These are phyloP conservation scores for Agrochola macilenta DNA, from an alignment of 2,888 invertebrate species.

Conservation along the genomic window DNA sequence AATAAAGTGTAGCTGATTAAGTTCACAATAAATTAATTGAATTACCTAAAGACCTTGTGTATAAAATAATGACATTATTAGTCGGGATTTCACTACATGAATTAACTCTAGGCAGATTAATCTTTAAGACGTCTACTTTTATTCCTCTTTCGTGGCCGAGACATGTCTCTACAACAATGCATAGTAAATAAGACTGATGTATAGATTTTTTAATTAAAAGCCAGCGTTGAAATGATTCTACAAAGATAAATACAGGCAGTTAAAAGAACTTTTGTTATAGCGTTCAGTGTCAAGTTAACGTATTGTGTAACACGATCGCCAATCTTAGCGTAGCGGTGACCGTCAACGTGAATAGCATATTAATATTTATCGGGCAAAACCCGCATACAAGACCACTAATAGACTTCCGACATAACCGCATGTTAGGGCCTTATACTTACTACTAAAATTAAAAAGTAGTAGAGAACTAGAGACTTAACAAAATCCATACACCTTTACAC, in stretches of 20 bases:
- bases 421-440: background rate
- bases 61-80: background rate
- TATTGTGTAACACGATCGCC: background rate
- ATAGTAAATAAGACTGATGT: background rate
- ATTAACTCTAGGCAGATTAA: background rate
- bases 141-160: background rate
- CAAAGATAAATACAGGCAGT: background rate
- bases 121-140: background rate
- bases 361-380: slow-evolving; percentile 2
- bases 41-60: background rate
- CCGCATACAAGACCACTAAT: background rate
- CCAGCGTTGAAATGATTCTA: background rate
- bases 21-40: background rate
- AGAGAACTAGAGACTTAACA: background rate
- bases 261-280: background rate
- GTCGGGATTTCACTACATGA: background rate
- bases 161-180: background rate
- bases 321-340: background rate
- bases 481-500: too few relatives aligned
- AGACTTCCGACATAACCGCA: background rate
- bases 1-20: background rate
- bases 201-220: background rate
- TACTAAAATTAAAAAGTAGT: background rate
- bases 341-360: slow-evolving; percentile 7
- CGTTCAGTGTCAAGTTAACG: background rate